Percentiles rank a stretch among this genome's conserved stretches.
Evolutionary conservation across 1,140 invertebrate species (phyloP).

Genomic region (Drosophila murphyi): DNA sequence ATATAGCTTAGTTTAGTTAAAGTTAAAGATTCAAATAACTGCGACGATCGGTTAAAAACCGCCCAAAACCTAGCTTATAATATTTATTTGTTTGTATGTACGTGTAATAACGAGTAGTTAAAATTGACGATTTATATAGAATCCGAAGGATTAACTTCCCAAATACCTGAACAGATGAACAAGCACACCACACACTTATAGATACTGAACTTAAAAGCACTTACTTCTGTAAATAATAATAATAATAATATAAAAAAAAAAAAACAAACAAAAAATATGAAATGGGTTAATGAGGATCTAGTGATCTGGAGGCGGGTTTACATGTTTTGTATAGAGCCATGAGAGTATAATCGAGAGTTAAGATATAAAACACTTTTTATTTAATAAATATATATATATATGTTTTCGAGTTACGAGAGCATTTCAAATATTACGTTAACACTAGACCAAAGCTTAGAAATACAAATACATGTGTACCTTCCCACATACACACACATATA

Average conservation of each 20-base stretch:
- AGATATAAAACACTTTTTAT: conserved; percentile 11
- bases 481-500: conserved; percentile 31
- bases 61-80: conserved; percentile 68
- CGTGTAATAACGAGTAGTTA: conserved; percentile 31
- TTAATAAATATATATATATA: conserved; percentile 8
- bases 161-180: conserved; percentile 39
- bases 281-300: conserved; percentile 20
- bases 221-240: conserved; percentile 23
- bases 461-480: conserved; percentile 75
- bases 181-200: conserved; percentile 1
- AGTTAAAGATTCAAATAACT: conserved; percentile 44
- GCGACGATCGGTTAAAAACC: conserved; percentile 78
- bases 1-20: conserved; percentile 64
- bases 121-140: conserved; percentile 35
- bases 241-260: not conserved
- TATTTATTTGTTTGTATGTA: conserved; percentile 79
- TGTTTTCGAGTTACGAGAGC: conserved; percentile 52
- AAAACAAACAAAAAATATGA: not conserved
- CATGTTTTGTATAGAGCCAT: conserved; percentile 5
- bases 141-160: conserved; percentile 24
- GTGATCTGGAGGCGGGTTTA: conserved; percentile 2
- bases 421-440: conserved; percentile 58
- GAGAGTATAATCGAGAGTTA: not conserved
- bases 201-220: conserved; percentile 1
- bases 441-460: conserved; percentile 80